Base-by-base conservation (phyloP, 2,113 vertebrate genomes). In the Gallinago undulata region DNA sequence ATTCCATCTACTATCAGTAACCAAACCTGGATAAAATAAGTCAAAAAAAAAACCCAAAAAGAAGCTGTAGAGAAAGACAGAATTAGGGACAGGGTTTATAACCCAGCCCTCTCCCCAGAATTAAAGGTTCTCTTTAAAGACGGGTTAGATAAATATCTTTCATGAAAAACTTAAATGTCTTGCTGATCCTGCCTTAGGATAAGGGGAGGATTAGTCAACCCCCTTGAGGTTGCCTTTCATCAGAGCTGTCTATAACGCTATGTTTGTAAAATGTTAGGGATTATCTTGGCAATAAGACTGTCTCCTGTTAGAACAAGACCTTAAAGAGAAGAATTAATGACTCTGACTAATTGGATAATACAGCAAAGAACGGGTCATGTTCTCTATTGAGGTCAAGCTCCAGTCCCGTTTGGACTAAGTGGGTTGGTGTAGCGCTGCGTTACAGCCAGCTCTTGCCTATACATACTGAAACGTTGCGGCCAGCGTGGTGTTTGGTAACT, bases 241-340 rank as follows among this genome's bases (percentile, higher is more conserved):
- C 94, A 96, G 85, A 94, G 55, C 89, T 91, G 87, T 79, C 94
- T 95, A 82, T 93, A 97, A 89, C 66, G 47, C 60, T 76, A 45
- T 66, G 86, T 89, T 95, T 92, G 92, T 91, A 90, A 97, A 94
- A 95, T 83, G 90, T 89, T 92, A 93, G 89, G 86, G 95, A 93
- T 95, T 96, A 95, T 87, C 70, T 63, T 77, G 75, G 93, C 91
- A 96, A 55, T 91, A 93, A 95, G 87, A 63, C 78, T 70, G 77
- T 79, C 95, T 95, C 62, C 84, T 96, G 83, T 91, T 95, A 91
- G 77, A 95, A 94, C 95, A 94, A 96, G 94, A 69, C 86, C 77
- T 96, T 95, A 92, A 96, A 96, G 87, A 96, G 84, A 89, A 0
- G 1, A 96, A 93, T 95, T 96, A 95, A 94, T 51, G 81, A 70